These are phyloP conservation scores for Sus scrofa DNA, from an alignment of 2,113 vertebrate species.

Conservation along the genomic window DNA sequence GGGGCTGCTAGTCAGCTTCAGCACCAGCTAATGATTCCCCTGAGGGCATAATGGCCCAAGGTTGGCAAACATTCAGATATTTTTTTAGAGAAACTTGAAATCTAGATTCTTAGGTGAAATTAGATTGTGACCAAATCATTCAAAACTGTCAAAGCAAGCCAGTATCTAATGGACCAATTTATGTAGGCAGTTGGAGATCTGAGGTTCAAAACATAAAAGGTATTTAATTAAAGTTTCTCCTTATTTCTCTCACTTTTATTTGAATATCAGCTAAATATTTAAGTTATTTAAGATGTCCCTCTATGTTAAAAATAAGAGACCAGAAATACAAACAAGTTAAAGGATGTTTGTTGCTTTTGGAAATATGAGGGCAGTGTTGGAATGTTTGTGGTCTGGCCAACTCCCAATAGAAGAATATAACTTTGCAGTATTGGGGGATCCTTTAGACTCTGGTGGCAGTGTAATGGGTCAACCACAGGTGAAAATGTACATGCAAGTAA, in stretches of 20 bases:
- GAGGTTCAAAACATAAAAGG: neutral
- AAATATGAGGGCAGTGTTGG: neutral
- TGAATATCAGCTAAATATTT: neutral
- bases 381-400: neutral
- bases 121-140: neutral
- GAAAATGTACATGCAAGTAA: neutral
- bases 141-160: neutral
- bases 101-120: neutral
- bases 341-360: neutral
- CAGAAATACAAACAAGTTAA: neutral
- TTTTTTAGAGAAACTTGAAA: constrained; percentile 12
- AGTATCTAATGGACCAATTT: neutral
- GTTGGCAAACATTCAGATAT: neutral
- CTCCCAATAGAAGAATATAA: neutral
- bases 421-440: neutral
- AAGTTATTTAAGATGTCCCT: neutral
- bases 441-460: neutral
- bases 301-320: neutral
- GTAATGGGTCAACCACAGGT: neutral
- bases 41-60: accelerated
- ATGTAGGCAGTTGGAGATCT: neutral
- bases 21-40: neutral
- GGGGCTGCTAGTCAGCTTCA: neutral
- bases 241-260: neutral
- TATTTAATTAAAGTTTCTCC: neutral